phyloP scores from a whole-genome alignment of 2,113 vertebrate genomes.

The Ameiurus melas region DNA sequence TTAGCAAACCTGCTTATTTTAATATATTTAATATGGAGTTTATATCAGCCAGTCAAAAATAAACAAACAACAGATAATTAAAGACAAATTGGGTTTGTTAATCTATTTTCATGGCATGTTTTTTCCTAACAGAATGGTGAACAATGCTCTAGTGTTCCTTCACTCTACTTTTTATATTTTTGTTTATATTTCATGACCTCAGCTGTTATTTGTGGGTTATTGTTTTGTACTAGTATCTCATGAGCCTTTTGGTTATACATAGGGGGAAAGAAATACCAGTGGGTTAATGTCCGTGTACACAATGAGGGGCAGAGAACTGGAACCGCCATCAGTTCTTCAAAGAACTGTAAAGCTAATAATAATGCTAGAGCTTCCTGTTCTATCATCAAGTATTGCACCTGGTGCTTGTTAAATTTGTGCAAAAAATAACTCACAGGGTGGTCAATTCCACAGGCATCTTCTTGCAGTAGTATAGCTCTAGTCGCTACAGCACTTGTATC shows the following conservation, averaged over 20 bases:
- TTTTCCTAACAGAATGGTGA: not conserved
- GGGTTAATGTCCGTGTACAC: slow-evolving; percentile 13
- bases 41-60: not conserved
- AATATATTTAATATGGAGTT: not conserved
- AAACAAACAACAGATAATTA: not conserved
- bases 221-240: not conserved
- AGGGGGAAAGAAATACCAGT: not conserved
- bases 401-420: not conserved
- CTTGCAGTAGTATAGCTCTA: too few relatives aligned
- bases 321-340: not conserved
- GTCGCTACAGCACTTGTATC: too few relatives aligned
- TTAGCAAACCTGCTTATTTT: not conserved
- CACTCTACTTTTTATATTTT: not conserved
- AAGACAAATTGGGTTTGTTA: not conserved
- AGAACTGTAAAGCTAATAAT: not conserved
- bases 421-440: not conserved
- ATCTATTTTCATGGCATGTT: not conserved
- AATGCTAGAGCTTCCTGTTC: not conserved
- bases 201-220: not conserved
- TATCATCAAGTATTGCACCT: not conserved
- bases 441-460: too few relatives aligned
- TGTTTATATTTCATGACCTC: not conserved
- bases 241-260: not conserved
- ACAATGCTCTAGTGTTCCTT: not conserved
- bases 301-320: not conserved